Conservation (phyloP, 2,113 vertebrate species). For the human region DNA sequence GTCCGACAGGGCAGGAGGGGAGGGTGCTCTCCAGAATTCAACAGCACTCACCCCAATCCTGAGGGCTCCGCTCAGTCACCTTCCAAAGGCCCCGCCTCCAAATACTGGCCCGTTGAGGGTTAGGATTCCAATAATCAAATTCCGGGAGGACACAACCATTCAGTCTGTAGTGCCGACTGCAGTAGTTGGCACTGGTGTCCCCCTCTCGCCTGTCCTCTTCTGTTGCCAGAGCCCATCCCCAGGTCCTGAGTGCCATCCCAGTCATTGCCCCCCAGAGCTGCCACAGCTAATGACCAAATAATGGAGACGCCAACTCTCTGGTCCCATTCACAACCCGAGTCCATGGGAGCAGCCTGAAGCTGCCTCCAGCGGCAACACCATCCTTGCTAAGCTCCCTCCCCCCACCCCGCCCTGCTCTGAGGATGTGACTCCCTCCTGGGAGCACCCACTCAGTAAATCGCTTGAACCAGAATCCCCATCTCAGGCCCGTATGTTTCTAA, state of each 20-base stretch:
- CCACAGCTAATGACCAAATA: not conserved
- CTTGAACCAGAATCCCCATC: not conserved
- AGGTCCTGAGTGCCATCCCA: not conserved
- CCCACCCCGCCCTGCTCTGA: fast-evolving
- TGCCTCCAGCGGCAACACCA: not conserved
- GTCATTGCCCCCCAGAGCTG: not conserved
- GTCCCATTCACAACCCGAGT: fast-evolving
- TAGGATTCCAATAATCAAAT: not conserved
- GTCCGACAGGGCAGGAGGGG: not conserved
- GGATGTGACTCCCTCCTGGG: not conserved
- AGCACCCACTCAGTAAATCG: fast-evolving
- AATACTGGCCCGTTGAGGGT: no score
- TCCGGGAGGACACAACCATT: not conserved
- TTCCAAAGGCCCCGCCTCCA: not conserved
- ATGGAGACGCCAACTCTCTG: not conserved
- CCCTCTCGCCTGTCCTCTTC: not conserved
- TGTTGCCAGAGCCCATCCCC: not conserved
- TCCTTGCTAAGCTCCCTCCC: not conserved
- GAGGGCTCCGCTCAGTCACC: not conserved
- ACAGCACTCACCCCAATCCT: not conserved
- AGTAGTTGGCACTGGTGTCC: not conserved
- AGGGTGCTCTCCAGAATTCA: not conserved
- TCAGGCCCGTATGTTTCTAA: not conserved
- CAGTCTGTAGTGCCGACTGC: not conserved
- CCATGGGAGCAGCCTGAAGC: not conserved